These are phyloP conservation scores for Andrena chrysosceles DNA, from an alignment of 2,888 invertebrate genomes.

Conservation along the genomic window DNA sequence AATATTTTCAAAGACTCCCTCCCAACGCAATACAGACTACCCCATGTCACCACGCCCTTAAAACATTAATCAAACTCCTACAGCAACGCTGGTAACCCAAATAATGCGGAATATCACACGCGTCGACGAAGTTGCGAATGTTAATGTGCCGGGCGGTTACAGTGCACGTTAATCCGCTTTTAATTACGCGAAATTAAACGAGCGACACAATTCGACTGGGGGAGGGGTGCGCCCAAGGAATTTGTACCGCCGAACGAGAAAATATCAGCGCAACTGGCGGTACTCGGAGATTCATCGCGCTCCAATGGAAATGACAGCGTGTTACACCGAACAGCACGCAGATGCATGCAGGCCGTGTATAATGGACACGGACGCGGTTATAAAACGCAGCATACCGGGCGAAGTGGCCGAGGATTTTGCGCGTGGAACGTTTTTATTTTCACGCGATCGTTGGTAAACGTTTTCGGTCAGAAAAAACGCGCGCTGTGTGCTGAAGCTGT, in stretches of 20 bases:
- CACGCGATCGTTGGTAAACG: slow-evolving; percentile 14
- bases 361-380: neutral
- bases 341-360: slow-evolving; percentile 10
- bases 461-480: neutral
- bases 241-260: neutral
- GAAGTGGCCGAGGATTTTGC: slow-evolving; percentile 18
- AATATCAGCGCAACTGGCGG: neutral
- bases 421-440: slow-evolving; percentile 29
- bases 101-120: neutral
- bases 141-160: neutral
- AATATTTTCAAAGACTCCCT: too few species aligned
- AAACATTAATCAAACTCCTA: too few species aligned
- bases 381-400: slow-evolving; percentile 18
- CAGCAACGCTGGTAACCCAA: too few species aligned
- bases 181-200: too few species aligned
- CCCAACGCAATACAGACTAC: too few species aligned
- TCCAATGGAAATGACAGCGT: neutral
- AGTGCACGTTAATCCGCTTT: too few species aligned
- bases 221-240: neutral
- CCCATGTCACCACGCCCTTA: too few species aligned
- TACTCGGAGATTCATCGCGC: neutral
- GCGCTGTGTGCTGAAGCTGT: too few species aligned
- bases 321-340: neutral
- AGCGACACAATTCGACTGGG: too few species aligned
- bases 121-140: neutral